Evolutionary conservation across 2,888 invertebrate genomes (phyloP).

Genomic region (Prionchulus punctatus): DNA sequence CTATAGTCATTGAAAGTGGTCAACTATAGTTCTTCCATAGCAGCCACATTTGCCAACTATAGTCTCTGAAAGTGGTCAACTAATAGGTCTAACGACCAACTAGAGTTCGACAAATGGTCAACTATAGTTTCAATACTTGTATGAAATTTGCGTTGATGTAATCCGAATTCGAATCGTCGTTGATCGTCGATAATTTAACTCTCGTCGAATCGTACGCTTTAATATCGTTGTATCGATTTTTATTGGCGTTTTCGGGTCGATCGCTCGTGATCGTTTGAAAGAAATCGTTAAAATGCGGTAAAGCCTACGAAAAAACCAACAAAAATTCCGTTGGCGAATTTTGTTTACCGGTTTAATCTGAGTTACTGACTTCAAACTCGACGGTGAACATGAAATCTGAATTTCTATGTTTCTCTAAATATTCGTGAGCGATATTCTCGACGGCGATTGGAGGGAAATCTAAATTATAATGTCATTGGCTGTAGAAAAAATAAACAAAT

Average conservation of each 20-base stretch:
- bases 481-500: not conserved
- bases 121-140: slow-evolving; percentile 16
- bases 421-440: slow-evolving; percentile 25
- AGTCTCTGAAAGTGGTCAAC: too few species aligned
- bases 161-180: slow-evolving; percentile 31
- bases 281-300: slow-evolving; percentile 20
- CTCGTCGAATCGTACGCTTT: slow-evolving; percentile 38
- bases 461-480: too few species aligned
- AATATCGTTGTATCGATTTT: slow-evolving; percentile 40
- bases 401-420: slow-evolving; percentile 24
- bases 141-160: slow-evolving; percentile 42
- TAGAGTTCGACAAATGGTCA: too few species aligned
- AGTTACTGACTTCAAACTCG: slow-evolving; percentile 29
- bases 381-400: slow-evolving; percentile 28
- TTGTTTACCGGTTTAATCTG: too few species aligned
- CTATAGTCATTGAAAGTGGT: too few species aligned
- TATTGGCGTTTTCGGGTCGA: slow-evolving; percentile 21
- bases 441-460: slow-evolving; percentile 19
- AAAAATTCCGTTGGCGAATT: too few species aligned
- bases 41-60: too few species aligned
- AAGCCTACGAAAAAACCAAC: slow-evolving; percentile 13
- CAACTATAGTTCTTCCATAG: too few species aligned
- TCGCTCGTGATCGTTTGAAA: slow-evolving; percentile 22
- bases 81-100: too few species aligned
- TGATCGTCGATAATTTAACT: slow-evolving; percentile 29